A percentile compares a stretch with the other conserved stretches of the same genome.
Evolutionary conservation across 2,888 invertebrate species (phyloP).

Genomic region (Neoitamus cyanurus): DNA sequence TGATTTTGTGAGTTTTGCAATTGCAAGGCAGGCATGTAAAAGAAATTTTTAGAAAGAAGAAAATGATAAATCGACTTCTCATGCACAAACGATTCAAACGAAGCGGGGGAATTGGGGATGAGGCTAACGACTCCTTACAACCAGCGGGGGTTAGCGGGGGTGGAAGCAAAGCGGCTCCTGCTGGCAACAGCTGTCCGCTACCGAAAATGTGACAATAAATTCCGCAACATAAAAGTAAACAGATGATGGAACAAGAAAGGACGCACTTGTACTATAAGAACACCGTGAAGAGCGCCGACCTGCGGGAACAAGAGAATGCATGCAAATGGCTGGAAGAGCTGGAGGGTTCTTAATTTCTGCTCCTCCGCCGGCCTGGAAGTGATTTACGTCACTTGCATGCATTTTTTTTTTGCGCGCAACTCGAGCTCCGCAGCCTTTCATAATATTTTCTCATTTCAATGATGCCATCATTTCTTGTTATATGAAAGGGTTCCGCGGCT

Average conservation of each 20-base stretch:
- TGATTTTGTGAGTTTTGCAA: neutral
- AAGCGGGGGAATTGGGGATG: neutral
- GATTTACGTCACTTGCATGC: conserved; percentile 46
- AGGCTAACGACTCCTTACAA: neutral
- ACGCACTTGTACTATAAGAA: neutral
- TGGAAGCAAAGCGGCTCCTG: conserved; percentile 14
- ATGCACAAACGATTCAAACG: conserved; percentile 29
- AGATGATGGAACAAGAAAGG: conserved; percentile 16
- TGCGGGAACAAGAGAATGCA: conserved; percentile 31
- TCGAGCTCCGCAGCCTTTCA: neutral
- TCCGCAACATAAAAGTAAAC: conserved; percentile 40
- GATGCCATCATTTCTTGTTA: conserved; percentile 34
- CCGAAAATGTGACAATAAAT: conserved; percentile 44
- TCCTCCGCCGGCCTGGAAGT: conserved; percentile 14
- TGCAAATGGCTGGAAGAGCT: conserved; percentile 35
- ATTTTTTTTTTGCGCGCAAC: neutral
- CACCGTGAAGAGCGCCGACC: neutral
- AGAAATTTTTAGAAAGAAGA: conserved; percentile 33
- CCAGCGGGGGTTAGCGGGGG: neutral
- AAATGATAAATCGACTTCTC: conserved; percentile 20
- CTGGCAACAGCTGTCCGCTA: conserved; percentile 40
- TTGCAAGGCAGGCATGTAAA: conserved; percentile 40
- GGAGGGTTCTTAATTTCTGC: conserved; percentile 16
- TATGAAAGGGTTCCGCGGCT: conserved; percentile 17
- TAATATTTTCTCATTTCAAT: conserved; percentile 31